These are phyloP conservation scores for Abramis brama DNA, from an alignment of 2,113 vertebrate species.

Conservation along the genomic window DNA sequence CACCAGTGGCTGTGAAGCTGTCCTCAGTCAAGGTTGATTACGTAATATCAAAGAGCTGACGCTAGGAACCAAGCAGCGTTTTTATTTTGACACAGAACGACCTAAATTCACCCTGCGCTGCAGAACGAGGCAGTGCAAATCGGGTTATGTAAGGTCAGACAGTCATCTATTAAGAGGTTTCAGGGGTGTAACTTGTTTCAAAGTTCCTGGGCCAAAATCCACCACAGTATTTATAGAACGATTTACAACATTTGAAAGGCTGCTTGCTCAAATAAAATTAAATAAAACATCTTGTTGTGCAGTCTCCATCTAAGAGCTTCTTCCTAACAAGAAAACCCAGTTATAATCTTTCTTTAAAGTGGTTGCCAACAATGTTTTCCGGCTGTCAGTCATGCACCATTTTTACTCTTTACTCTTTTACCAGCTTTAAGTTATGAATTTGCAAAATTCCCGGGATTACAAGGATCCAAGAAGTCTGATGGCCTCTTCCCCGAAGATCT, in stretches of 20 bases:
- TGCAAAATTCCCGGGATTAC: not conserved
- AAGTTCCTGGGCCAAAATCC: conserved; percentile 24
- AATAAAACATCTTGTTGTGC: not conserved
- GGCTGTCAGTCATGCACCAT: not conserved
- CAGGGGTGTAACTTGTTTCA: not conserved
- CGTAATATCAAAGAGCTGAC: conserved; percentile 53
- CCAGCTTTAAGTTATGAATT: not conserved
- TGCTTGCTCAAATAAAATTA: not conserved
- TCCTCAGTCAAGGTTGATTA: conserved; percentile 50
- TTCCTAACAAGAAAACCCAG: not conserved
- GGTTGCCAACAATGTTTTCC: not conserved
- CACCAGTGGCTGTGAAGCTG: conserved; percentile 27
- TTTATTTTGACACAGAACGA: conserved; percentile 41
- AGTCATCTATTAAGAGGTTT: conserved; percentile 9
- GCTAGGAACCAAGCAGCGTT: conserved; percentile 36
- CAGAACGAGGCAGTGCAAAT: not conserved
- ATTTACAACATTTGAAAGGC: conserved; percentile 14
- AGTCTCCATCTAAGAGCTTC: not conserved
- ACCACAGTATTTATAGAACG: conserved; percentile 1
- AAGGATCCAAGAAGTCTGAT: not conserved
- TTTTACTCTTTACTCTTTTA: not conserved
- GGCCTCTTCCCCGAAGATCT: not conserved
- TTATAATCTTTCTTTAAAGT: not conserved
- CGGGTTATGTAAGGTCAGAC: conserved; percentile 38
- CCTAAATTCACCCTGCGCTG: conserved; percentile 39